Evolutionary conservation across 2,888 invertebrate species (phyloP).

Genomic region (Cephalotes varians): DNA sequence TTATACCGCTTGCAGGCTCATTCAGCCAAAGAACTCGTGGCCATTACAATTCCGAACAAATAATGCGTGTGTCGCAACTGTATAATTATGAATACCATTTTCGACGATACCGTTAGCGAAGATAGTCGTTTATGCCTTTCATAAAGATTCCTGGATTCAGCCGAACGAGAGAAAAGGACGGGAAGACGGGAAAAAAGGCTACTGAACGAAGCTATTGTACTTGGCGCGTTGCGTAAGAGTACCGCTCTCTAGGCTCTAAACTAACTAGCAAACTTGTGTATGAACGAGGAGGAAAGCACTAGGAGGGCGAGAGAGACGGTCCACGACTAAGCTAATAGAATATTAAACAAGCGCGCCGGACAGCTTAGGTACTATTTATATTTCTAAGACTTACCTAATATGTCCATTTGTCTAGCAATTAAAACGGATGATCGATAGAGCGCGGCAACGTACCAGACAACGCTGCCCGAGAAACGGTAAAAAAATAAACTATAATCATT

Average conservation of each 20-base stretch:
- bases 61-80: constrained; percentile 78
- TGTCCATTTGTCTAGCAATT: constrained; percentile 81
- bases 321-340: constrained; percentile 75
- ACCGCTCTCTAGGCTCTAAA: constrained; percentile 57
- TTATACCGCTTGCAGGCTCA: constrained; percentile 68
- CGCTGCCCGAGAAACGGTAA: constrained; percentile 58
- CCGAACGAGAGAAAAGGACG: constrained; percentile 38
- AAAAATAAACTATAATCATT: constrained; percentile 60
- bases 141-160: constrained; percentile 77
- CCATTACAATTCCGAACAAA: constrained; percentile 79
- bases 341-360: constrained; percentile 67
- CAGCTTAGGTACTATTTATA: constrained; percentile 71
- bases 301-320: constrained; percentile 34
- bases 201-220: constrained; percentile 72
- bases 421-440: constrained; percentile 80
- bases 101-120: constrained; percentile 77
- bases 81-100: constrained; percentile 81
- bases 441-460: constrained; percentile 68
- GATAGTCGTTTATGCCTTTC: constrained; percentile 76
- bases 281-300: constrained; percentile 20
- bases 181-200: constrained; percentile 32
- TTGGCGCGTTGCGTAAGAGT: constrained; percentile 64
- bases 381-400: constrained; percentile 76
- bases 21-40: constrained; percentile 72
- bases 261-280: constrained; percentile 54